Percentiles rank a stretch among this genome's conserved stretches.
Evolutionary conservation across 1,140 invertebrate genomes (phyloP).

Genomic region (Argopecten irradians): DNA sequence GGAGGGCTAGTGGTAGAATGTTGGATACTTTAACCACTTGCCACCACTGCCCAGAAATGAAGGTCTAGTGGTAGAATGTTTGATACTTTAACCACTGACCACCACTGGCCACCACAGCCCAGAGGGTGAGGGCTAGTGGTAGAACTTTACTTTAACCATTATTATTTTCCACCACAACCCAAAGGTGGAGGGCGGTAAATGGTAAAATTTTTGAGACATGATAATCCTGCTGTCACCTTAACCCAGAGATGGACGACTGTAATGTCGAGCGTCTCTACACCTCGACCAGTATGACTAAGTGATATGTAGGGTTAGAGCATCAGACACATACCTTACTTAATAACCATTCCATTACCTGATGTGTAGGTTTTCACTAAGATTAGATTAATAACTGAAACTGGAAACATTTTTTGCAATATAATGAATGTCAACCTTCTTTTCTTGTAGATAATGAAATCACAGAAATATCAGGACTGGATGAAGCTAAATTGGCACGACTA

Average conservation of each 20-base stretch:
- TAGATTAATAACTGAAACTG: not conserved
- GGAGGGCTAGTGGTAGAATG: no score
- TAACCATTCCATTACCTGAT: not conserved
- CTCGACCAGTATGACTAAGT: no score
- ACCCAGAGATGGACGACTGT: no score
- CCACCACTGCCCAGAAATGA: no score
- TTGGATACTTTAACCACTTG: no score
- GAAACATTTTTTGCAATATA: not conserved
- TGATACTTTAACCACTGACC: no score
- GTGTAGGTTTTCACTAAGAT: not conserved
- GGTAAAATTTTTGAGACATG: no score
- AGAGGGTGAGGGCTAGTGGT: not conserved
- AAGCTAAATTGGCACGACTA: slow-evolving; percentile 65
- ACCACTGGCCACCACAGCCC: not conserved
- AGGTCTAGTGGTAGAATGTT: no score
- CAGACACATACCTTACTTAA: no score
- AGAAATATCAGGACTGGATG: slow-evolving; percentile 66
- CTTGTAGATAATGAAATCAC: slow-evolving; percentile 71
- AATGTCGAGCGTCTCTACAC: no score
- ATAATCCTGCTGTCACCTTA: no score
- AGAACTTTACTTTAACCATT: not conserved
- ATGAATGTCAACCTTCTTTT: slow-evolving; percentile 25
- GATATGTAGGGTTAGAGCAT: no score
- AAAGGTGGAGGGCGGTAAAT: not conserved
- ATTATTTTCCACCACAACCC: not conserved